Evolutionary conservation across 2,888 invertebrate genomes (phyloP), one percentile per base, ranked within the genome.

Genomic region (Paralinhomoeus sp.): DNA sequence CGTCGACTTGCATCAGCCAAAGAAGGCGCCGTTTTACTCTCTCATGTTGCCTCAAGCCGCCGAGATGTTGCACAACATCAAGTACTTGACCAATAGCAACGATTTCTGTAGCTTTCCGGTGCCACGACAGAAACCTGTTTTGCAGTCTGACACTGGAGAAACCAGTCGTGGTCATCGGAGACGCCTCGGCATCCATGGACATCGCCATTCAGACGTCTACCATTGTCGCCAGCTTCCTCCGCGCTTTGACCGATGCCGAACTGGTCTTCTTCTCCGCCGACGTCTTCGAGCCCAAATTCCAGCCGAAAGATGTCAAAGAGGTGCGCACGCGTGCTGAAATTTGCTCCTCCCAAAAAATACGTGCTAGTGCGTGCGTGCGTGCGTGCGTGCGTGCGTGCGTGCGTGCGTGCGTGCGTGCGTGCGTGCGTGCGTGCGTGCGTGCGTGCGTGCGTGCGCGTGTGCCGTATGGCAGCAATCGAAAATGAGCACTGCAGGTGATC

Each of bases 131-230:
- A 5, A 2, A 3, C n/a, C 20, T 21, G 23, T 17, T 3, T 40
- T 33, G 39, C 37, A 61, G 59, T 31, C 48, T 63, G 23, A 52
- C 57, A 1, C 46, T 64, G 36, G 62, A 62, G 41, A 47, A 57
- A 1, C 64, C 64, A 1, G 56, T 64, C 24, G 61, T 61, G 27
- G 62, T 64, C n/a, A 54, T 63, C 22, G 64, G 63, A 5, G 64
- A 64, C 51, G 59, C 60, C 13, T 62, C 62, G 1, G 54, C 56
- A 1, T 62, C 61, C n/a, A 64, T 64, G 64, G 53, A 57, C 31
- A 57, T 64, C 18, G 64, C 64, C 24, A 62, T 64, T 39, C 49
- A 57, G 23, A 64, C 62, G 13, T 57, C 60, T 40, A 61, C 63
- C 20, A 64, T 64, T 48, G 61, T 64, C 31, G 59, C 62, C 22